phyloP scores from a whole-genome alignment of 2,113 vertebrate species.

The Serinus canaria region DNA sequence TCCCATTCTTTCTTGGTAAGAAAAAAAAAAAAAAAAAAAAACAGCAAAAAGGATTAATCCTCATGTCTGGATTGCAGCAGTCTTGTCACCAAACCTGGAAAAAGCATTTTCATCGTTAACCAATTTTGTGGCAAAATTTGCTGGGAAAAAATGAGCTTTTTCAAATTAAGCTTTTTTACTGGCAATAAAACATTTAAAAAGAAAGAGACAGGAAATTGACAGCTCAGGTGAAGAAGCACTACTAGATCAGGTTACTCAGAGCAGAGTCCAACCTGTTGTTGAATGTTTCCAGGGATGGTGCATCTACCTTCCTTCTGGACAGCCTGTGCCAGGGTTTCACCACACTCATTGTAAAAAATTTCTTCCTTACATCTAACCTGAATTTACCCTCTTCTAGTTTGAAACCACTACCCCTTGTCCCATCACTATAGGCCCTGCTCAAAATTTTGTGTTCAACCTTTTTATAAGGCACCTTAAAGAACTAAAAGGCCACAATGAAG shows the following conservation, averaged over 20 bases:
- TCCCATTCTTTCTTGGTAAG: not conserved
- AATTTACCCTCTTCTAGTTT: not conserved
- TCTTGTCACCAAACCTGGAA: not conserved
- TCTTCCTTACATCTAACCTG: not conserved
- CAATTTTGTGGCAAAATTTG: not conserved
- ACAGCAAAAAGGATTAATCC: not conserved
- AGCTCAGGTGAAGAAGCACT: not conserved
- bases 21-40: not conserved
- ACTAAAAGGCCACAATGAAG: not conserved
- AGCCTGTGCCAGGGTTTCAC: not conserved
- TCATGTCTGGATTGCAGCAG: not conserved
- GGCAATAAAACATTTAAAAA: not conserved
- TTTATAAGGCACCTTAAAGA: fast-evolving
- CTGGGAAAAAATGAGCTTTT: not conserved
- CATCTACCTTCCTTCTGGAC: not conserved
- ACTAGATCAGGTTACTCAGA: not conserved
- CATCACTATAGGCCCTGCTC: fast-evolving
- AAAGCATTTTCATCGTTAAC: not conserved
- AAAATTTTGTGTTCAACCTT: not conserved
- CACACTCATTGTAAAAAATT: not conserved
- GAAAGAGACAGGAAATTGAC: not conserved
- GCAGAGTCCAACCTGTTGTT: not conserved
- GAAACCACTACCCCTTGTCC: not conserved
- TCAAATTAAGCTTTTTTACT: not conserved
- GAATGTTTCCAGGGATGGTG: not conserved